phyloP scores from a whole-genome alignment of 2,113 vertebrate genomes.

The Antidorcas marsupialis region DNA sequence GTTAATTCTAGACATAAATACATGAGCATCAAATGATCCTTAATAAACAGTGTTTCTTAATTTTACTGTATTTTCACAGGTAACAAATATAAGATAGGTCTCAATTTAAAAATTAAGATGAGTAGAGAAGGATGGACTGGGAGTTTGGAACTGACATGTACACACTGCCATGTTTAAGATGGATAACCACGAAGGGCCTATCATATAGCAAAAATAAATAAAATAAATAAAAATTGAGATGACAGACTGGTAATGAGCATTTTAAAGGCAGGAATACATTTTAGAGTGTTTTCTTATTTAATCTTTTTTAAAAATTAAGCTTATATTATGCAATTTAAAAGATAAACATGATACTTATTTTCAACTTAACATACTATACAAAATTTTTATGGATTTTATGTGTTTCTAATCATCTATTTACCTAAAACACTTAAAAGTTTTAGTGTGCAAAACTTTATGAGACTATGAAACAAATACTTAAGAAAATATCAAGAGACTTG shows the following conservation, averaged over 20 bases:
- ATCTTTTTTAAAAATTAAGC: neutral
- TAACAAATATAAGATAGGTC: neutral
- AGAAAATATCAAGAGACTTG: neutral
- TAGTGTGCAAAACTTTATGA: neutral
- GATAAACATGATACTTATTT: neutral
- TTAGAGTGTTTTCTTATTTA: neutral
- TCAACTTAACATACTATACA: neutral
- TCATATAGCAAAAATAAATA: neutral
- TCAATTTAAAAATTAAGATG: neutral
- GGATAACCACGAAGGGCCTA: neutral
- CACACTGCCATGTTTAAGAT: neutral
- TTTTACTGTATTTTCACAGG: neutral
- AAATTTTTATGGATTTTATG: neutral
- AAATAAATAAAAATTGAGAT: neutral
- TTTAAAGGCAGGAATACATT: neutral
- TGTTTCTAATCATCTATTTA: neutral
- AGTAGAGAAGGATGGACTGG: neutral
- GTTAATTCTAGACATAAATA: neutral
- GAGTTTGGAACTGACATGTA: neutral
- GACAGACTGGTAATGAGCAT: neutral
- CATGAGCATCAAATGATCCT: neutral
- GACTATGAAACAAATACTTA: neutral
- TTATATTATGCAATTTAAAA: neutral
- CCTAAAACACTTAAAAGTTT: neutral
- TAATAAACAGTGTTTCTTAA: neutral